These are phyloP conservation scores for Neosilurus mollespiculum DNA, from an alignment of 2,797 vertebrate species.

Conservation along the genomic window DNA sequence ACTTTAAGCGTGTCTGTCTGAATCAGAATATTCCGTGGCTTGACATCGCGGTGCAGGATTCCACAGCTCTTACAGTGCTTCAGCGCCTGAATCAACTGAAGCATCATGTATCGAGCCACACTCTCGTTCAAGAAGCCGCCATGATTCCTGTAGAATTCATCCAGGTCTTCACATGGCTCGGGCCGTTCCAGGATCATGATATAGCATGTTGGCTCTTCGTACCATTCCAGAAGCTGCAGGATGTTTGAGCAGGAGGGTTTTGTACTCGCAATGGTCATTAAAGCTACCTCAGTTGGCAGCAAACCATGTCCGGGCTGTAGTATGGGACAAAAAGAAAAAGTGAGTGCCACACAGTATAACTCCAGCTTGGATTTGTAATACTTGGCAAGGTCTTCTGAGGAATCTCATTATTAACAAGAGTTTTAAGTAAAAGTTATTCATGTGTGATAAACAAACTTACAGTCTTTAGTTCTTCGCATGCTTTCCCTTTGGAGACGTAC, in stretches of 20 bases:
- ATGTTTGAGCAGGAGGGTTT: conserved; percentile 27
- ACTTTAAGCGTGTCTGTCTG: background rate
- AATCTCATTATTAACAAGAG: background rate
- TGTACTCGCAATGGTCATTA: conserved; percentile 37
- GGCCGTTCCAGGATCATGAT: conserved; percentile 46
- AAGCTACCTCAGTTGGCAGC: conserved; percentile 29
- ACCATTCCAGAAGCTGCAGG: conserved; percentile 43
- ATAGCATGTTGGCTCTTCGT: conserved; percentile 11
- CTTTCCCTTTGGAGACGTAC: conserved; percentile 22
- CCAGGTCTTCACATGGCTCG: conserved; percentile 36
- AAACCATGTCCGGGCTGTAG: conserved; percentile 17
- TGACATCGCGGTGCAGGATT: conserved; percentile 48
- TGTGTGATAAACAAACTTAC: conserved; percentile 14
- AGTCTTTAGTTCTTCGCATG: conserved; percentile 11
- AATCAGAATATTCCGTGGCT: conserved; percentile 50
- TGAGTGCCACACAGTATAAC: background rate
- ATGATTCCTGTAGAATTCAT: background rate
- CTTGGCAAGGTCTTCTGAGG: background rate
- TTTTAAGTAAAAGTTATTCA: background rate
- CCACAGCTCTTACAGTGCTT: conserved; percentile 37
- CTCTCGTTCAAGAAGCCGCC: conserved; percentile 19
- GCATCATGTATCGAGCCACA: conserved; percentile 9
- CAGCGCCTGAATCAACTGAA: conserved; percentile 45
- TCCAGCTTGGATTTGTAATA: background rate
- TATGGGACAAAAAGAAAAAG: background rate